Conservation (phyloP, 2,113 vertebrate species). For the Paralichthys olivaceus region DNA sequence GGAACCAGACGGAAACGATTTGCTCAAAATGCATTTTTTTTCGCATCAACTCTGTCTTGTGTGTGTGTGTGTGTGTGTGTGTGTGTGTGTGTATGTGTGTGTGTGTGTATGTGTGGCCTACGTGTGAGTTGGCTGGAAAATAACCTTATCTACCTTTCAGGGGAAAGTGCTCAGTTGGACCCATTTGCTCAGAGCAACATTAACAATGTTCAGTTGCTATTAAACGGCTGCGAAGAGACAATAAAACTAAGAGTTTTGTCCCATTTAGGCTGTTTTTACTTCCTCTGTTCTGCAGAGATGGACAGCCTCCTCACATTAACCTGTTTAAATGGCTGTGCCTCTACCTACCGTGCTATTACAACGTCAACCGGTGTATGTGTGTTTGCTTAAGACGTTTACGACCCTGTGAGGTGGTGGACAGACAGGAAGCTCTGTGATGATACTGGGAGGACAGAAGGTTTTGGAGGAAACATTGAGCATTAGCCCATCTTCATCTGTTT, state of each 20-base stretch:
- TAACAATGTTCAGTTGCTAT: slow-evolving; percentile 15
- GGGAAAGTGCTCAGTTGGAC: slow-evolving; percentile 5
- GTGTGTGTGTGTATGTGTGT: background rate
- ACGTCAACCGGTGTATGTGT: slow-evolving; percentile 27
- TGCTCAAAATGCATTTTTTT: too few species aligned
- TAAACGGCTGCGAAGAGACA: slow-evolving; percentile 21
- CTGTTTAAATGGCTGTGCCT: slow-evolving; percentile 32
- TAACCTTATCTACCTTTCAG: slow-evolving; percentile 20
- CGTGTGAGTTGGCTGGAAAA: background rate
- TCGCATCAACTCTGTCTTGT: too few species aligned
- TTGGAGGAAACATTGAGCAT: slow-evolving; percentile 5
- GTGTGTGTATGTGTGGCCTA: background rate
- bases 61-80: slow-evolving; percentile 11
- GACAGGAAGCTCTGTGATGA: slow-evolving; percentile 30
- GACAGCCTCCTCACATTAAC: slow-evolving; percentile 41
- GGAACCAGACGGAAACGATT: too few species aligned
- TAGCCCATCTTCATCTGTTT: background rate
- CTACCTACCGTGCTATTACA: slow-evolving; percentile 38
- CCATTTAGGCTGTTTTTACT: slow-evolving; percentile 36
- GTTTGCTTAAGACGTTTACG: slow-evolving; percentile 60
- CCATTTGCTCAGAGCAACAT: slow-evolving; percentile 12
- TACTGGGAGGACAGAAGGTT: slow-evolving; percentile 15
- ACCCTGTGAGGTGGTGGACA: slow-evolving; percentile 19
- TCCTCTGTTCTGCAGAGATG: slow-evolving; percentile 22
- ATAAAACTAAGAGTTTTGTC: slow-evolving; percentile 51